Percentiles rank a stretch among this genome's conserved stretches.
phyloP scores from a whole-genome alignment of 2,113 vertebrate genomes.

The Gasterosteus nipponicus region DNA sequence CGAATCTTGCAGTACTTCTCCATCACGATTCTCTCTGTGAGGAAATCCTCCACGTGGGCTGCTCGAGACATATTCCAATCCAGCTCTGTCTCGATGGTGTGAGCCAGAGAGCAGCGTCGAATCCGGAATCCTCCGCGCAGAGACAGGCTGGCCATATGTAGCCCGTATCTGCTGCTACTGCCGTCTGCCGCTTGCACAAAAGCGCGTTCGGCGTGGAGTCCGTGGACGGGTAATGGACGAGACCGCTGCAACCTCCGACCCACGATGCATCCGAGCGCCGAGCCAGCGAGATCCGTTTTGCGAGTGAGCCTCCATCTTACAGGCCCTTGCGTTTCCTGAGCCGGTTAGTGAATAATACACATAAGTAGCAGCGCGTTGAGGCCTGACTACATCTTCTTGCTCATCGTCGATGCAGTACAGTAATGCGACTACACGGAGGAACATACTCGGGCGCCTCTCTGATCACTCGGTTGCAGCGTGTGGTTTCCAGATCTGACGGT shows the following conservation, averaged over 20 bases:
- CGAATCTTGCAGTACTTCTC: constrained; percentile 40
- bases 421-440: constrained; percentile 3
- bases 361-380: background rate
- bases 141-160: constrained; percentile 46
- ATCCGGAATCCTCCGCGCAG: constrained; percentile 68
- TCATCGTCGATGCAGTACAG: constrained; percentile 12
- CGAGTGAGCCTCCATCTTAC: constrained; percentile 14
- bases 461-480: constrained; percentile 63
- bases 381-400: background rate
- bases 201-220: constrained; percentile 23
- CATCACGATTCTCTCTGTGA: constrained; percentile 39
- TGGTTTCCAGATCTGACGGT: constrained; percentile 66
- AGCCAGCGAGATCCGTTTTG: constrained; percentile 2
- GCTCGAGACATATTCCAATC: constrained; percentile 53
- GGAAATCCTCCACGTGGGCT: constrained; percentile 58
- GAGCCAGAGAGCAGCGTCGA: constrained; percentile 68
- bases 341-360: constrained; percentile 5
- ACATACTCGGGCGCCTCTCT: constrained; percentile 30
- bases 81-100: constrained; percentile 62
- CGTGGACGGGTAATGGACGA: constrained; percentile 36
- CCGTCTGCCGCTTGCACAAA: constrained; percentile 56
- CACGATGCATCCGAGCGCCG: constrained; percentile 10
- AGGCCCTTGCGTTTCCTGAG: background rate
- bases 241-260: constrained; percentile 19
- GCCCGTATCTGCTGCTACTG: constrained; percentile 42